These are phyloP conservation scores for Tetramorium parvispinum DNA, from an alignment of 1,140 invertebrate species.

Conservation along the genomic window DNA sequence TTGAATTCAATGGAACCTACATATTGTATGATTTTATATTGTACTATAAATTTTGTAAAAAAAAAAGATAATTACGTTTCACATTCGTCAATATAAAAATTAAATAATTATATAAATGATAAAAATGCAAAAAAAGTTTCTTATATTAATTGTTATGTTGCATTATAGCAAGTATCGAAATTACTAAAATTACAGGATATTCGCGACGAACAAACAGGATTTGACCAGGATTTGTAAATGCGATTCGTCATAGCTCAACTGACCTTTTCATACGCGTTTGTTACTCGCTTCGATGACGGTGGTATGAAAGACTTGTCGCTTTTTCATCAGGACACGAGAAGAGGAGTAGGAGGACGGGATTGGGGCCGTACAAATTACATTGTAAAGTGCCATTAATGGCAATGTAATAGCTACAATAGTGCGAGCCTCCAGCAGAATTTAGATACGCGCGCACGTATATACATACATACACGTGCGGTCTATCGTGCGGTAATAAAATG, in stretches of 20 bases:
- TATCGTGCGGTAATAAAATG: slow-evolving; percentile 41
- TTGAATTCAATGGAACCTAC: background rate
- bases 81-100: background rate
- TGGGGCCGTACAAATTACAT: slow-evolving; percentile 73
- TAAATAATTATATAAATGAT: background rate
- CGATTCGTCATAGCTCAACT: slow-evolving; percentile 22
- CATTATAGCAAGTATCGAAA: background rate
- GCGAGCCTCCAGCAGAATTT: slow-evolving; percentile 55
- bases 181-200: background rate
- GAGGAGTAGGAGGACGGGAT: slow-evolving; percentile 37
- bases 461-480: background rate
- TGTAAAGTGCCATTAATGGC: slow-evolving; percentile 80
- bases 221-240: slow-evolving; percentile 10
- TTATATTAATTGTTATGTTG: background rate
- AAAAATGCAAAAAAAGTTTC: background rate
- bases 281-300: background rate
- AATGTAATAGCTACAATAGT: slow-evolving; percentile 76
- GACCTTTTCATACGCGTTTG: slow-evolving; percentile 30
- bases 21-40: background rate
- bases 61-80: background rate
- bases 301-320: slow-evolving; percentile 32
- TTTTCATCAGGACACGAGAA: slow-evolving; percentile 10
- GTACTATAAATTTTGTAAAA: background rate
- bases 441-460: slow-evolving; percentile 39
- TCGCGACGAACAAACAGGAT: background rate